Percentiles rank a stretch among this genome's conserved stretches.
These are phyloP conservation scores for Philereme transversata DNA, from an alignment of 2,888 invertebrate species.

Conservation along the genomic window DNA sequence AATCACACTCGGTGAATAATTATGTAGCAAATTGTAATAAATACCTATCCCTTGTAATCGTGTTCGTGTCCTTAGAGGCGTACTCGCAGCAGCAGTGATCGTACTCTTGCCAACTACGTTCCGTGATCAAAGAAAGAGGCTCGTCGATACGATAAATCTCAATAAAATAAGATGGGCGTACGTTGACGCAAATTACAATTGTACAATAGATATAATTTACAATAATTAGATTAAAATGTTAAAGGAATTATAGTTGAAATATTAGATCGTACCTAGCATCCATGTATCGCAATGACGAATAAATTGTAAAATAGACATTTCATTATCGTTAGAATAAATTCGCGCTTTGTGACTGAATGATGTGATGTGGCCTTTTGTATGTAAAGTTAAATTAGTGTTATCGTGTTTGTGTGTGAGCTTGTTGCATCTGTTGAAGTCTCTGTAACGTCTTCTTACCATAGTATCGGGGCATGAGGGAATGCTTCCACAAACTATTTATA, in stretches of 20 bases:
- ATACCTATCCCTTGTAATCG: slow-evolving; percentile 22
- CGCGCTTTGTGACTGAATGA: slow-evolving; percentile 83
- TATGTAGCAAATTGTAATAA: slow-evolving; percentile 48
- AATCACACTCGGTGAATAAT: slow-evolving; percentile 63
- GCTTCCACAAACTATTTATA: slow-evolving; percentile 74
- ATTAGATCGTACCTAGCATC: slow-evolving; percentile 46
- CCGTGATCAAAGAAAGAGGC: slow-evolving; percentile 59
- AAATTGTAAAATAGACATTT: slow-evolving; percentile 64
- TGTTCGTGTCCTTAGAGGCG: slow-evolving; percentile 45
- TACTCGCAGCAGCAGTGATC: slow-evolving; percentile 57
- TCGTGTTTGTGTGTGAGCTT: slow-evolving; percentile 75
- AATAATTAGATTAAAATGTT: slow-evolving; percentile 67
- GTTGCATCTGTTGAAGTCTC: slow-evolving; percentile 71
- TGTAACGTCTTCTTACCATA: slow-evolving; percentile 62
- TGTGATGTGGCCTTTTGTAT: slow-evolving; percentile 84
- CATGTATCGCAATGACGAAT: slow-evolving; percentile 41
- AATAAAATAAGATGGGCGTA: slow-evolving; percentile 56
- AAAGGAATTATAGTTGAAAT: slow-evolving; percentile 63
- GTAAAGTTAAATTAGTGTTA: slow-evolving; percentile 71
- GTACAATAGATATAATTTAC: slow-evolving; percentile 68
- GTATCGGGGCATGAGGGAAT: slow-evolving; percentile 56
- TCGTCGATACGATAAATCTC: slow-evolving; percentile 60
- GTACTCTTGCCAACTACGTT: slow-evolving; percentile 65
- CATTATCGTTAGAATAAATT: slow-evolving; percentile 64
- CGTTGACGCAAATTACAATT: slow-evolving; percentile 64